Base-by-base conservation (phyloP, 2,888 invertebrate genomes). In the Euzophera pinguis region DNA sequence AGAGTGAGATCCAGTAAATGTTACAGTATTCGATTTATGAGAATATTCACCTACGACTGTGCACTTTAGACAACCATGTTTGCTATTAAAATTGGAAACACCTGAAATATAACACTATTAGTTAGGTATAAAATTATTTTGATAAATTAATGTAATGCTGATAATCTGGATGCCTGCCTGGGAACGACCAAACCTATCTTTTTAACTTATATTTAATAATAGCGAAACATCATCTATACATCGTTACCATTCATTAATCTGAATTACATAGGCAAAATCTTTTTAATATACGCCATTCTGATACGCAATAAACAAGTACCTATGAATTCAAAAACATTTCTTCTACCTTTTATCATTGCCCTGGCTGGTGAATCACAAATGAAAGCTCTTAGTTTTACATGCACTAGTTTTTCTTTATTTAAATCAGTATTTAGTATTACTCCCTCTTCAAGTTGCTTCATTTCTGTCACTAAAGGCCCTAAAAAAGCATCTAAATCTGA, bases 11-110 rank as follows among this genome's bases (percentile, higher is more conserved):
- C 32, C 0, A 0, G 52, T 42, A 53, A 58, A 62, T 9, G 16
- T 42, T 0, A 62, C 59, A 9, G 57, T 61, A 39, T 58, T 50
- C 0, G 62, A 58, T 9, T 6, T 9, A 8, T 65, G 58, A 0
- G 60, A 60, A 43, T 64, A 61, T 17, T 61, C 57, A 1, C 63
- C 62, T 0, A 59, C 54, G 0, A 47, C 34, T 1, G 56, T 55
- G 22, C 61, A 64, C 50, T 62, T 62, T 7, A 55, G 17, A 16
- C 61, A 62, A 1, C 61, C 61, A 48, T 64, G 57, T 39, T 55
- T 57, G 0, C 53, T 45, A 22, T 60, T 59, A 14, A 56, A 62
- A 16, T 62, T 58, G 3, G 38, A 39, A 0, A 59, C 59, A 12
- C 60, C 56, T 59, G 49, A 12, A 59, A 58, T 39, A 48, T 22